phyloP scores from a whole-genome alignment of 2,113 vertebrate species.

The Urocynchramus pylzowi region DNA sequence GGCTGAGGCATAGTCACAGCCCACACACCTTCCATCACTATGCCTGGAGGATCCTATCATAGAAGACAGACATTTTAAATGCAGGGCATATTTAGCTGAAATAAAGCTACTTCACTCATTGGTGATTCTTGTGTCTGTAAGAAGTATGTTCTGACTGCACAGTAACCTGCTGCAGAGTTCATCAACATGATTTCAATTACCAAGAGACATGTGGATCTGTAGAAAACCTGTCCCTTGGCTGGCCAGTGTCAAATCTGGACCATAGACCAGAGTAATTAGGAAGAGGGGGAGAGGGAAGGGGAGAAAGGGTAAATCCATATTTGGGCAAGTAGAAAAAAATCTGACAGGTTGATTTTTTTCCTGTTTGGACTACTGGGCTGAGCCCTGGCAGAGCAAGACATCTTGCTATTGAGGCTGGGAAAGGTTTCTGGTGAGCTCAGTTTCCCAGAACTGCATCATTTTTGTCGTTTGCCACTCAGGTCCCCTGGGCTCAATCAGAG shows the following conservation, averaged over 20 bases:
- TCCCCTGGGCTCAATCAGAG: neutral
- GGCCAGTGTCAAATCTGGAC: neutral
- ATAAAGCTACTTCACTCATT: neutral
- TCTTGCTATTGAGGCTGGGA: neutral
- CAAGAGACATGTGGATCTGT: neutral
- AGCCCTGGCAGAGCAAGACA: neutral
- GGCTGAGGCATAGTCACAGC: neutral
- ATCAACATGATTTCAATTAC: neutral
- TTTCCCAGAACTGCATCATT: neutral
- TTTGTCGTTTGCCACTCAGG: neutral
- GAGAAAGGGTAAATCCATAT: rapidly evolving
- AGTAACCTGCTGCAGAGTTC: neutral
- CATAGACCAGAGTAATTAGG: neutral
- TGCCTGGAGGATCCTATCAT: conserved; percentile 8
- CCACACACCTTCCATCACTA: conserved; percentile 6
- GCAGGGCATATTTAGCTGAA: neutral
- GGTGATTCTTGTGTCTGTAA: neutral
- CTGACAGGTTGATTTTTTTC: neutral
- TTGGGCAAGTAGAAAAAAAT: neutral
- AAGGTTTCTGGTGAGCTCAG: neutral
- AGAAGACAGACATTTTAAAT: conserved; percentile 25
- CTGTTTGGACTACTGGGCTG: neutral
- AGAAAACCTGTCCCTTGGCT: neutral
- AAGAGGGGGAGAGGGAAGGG: rapidly evolving
- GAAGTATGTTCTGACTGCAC: neutral